Evolutionary conservation across 2,113 vertebrate genomes (phyloP).

Genomic region (Theristicus caerulescens): DNA sequence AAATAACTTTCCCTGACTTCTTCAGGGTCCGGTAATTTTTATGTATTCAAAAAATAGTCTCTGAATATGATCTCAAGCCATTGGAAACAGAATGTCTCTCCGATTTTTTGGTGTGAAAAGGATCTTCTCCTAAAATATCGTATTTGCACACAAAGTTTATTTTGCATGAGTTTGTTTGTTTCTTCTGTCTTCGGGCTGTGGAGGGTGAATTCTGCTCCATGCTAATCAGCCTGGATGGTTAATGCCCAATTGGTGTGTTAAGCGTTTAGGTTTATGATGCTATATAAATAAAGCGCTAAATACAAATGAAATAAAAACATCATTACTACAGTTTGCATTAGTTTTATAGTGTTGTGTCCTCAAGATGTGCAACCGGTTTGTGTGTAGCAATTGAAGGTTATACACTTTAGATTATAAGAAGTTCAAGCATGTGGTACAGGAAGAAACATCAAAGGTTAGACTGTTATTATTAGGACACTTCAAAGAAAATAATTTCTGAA

Average conservation of each 20-base stretch:
- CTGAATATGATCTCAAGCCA: neutral
- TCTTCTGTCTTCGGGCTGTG: neutral
- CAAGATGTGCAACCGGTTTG: slow-evolving; percentile 42
- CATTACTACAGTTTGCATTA: slow-evolving; percentile 41
- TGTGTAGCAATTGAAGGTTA: slow-evolving; percentile 69
- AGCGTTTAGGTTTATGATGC: slow-evolving; percentile 2
- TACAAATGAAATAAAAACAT: slow-evolving; percentile 39
- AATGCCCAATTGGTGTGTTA: neutral
- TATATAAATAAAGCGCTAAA: slow-evolving; percentile 8
- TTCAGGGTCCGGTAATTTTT: neutral
- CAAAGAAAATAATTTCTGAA: slow-evolving; percentile 88
- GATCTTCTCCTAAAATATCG: neutral
- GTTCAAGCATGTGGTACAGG: slow-evolving; percentile 86
- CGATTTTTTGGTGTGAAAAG: neutral
- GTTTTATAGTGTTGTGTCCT: slow-evolving; percentile 42
- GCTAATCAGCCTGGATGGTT: slow-evolving; percentile 30
- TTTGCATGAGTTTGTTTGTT: slow-evolving; percentile 9
- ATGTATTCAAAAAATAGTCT: neutral
- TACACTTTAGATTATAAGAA: slow-evolving; percentile 81
- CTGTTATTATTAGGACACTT: slow-evolving; percentile 91
- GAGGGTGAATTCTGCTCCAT: neutral
- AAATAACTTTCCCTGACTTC: slow-evolving; percentile 39
- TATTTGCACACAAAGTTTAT: slow-evolving; percentile 13
- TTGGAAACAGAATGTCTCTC: neutral
- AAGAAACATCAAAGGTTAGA: slow-evolving; percentile 91